phyloP scores from a whole-genome alignment of 2,113 vertebrate genomes.

The Anas platyrhynchos region DNA sequence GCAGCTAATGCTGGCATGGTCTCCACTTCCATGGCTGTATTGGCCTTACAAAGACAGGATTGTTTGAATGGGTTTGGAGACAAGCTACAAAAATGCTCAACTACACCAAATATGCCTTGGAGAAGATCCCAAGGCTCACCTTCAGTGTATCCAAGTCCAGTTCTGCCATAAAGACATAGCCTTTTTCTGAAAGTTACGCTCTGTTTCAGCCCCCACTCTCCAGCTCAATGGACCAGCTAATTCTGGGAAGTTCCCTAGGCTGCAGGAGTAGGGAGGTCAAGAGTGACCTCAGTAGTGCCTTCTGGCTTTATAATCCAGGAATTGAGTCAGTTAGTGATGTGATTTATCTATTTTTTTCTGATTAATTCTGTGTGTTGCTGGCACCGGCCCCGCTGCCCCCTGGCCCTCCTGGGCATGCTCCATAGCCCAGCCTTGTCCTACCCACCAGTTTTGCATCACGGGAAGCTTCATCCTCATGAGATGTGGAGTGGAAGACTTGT shows the following conservation, averaged over 20 bases:
- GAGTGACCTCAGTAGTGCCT: slow-evolving; percentile 4
- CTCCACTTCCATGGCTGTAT: background rate
- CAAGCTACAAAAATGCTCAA: background rate
- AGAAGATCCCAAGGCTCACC: background rate
- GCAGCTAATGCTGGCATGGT: fast-evolving
- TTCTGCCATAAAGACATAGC: background rate
- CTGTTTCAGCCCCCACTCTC: background rate
- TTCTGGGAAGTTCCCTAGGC: background rate
- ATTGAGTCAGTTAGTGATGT: slow-evolving; percentile 15
- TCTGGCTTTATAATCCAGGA: slow-evolving; percentile 28
- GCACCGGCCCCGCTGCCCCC: too few species aligned
- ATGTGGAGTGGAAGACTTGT: fast-evolving
- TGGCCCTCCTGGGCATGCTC: too few species aligned
- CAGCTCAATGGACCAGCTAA: background rate
- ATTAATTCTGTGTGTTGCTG: background rate
- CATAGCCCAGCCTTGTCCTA: background rate
- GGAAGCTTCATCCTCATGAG: background rate
- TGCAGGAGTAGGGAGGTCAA: background rate
- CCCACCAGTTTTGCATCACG: background rate
- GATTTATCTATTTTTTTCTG: background rate
- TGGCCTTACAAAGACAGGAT: background rate
- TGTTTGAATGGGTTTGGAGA: background rate
- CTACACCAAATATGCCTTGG: background rate
- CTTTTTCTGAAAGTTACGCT: background rate
- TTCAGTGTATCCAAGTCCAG: background rate